Percentiles rank a stretch among this genome's conserved stretches.
Evolutionary conservation across 2,797 vertebrate genomes (phyloP).

Genomic region (Craterocephalus amniculus): DNA sequence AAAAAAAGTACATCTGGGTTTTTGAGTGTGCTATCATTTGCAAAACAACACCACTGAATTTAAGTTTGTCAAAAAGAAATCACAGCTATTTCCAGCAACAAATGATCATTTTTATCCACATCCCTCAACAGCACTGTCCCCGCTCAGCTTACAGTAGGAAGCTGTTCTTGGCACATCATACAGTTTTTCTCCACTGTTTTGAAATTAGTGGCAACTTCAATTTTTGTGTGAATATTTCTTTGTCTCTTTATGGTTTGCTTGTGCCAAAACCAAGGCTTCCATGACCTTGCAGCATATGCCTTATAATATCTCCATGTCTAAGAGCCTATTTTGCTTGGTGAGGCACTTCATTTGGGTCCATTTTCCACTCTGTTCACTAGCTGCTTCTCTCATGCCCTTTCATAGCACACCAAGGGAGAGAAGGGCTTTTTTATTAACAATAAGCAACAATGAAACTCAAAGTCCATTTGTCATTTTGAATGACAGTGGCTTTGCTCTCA

Average conservation of each 20-base stretch:
- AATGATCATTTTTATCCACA: background rate
- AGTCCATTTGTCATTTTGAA: conserved; percentile 47
- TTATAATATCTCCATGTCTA: conserved; percentile 15
- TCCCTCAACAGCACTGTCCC: too few relatives aligned
- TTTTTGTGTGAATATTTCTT: conserved; percentile 34
- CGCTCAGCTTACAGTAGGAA: background rate
- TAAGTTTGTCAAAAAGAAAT: background rate
- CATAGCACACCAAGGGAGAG: background rate
- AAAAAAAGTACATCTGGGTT: conserved; percentile 4
- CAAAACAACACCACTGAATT: conserved; percentile 5
- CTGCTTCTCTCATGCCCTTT: background rate
- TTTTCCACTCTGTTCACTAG: background rate
- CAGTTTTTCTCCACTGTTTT: conserved; percentile 23
- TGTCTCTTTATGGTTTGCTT: conserved; percentile 35
- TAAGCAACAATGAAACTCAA: conserved; percentile 31
- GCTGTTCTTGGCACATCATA: conserved; percentile 11
- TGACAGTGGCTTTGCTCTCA: conserved; percentile 24
- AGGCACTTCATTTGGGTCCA: background rate
- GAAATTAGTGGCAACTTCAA: conserved; percentile 3
- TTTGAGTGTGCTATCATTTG: conserved; percentile 24
- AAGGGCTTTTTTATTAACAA: background rate
- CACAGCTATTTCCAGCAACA: background rate
- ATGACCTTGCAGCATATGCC: conserved; percentile 41
- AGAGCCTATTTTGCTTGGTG: background rate
- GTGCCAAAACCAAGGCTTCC: conserved; percentile 45